phyloP scores from a whole-genome alignment of 2,888 invertebrate genomes.

The Epistrophe eligans region DNA sequence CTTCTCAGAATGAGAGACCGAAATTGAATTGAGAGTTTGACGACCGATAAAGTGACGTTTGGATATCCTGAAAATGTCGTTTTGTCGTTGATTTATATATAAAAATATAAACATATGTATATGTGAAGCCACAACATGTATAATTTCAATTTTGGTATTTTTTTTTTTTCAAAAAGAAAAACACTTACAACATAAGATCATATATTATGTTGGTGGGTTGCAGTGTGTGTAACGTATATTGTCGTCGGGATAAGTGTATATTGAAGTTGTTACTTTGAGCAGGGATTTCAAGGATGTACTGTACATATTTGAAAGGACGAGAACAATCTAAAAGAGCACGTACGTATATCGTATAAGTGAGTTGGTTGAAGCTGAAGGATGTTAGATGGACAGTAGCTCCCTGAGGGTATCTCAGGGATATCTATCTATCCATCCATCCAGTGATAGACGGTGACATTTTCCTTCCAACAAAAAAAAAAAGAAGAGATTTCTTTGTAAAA shows the following conservation, averaged over 20 bases:
- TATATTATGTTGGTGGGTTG: not conserved
- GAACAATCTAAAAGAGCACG: conserved; percentile 8
- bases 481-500: not conserved
- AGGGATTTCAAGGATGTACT: not conserved
- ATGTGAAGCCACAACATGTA: conserved; percentile 2
- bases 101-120: not conserved
- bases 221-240: not conserved
- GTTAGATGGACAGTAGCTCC: conserved; percentile 23
- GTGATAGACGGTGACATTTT: conserved; percentile 20
- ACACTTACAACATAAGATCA: conserved; percentile 35
- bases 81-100: conserved; percentile 45
- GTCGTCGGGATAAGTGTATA: conserved; percentile 39
- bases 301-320: not conserved
- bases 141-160: conserved; percentile 21
- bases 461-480: conserved; percentile 17
- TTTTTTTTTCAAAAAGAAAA: conserved; percentile 13
- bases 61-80: conserved; percentile 62
- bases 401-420: conserved; percentile 15
- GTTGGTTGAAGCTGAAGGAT: conserved; percentile 28
- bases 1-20: conserved; percentile 19
- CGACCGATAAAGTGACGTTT: conserved; percentile 69
- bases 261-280: conserved; percentile 44
- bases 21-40: conserved; percentile 69
- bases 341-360: conserved; percentile 3
- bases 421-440: conserved; percentile 3